phyloP scores from a whole-genome alignment of 2,113 vertebrate species.

The Engystomops pustulosus region DNA sequence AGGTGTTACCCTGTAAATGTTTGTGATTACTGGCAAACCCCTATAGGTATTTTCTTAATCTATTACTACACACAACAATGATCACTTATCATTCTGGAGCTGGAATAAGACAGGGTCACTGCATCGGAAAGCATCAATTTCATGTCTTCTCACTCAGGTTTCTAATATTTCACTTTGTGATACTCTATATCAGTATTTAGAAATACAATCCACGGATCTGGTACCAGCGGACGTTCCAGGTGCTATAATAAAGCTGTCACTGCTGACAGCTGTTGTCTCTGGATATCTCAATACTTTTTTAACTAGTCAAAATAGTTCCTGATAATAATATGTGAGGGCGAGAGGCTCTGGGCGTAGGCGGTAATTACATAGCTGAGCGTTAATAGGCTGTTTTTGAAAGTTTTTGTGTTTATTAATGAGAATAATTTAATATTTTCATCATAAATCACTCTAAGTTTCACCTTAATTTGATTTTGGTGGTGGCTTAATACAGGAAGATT shows the following conservation, averaged over 20 bases:
- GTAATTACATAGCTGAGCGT: background rate
- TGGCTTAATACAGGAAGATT: no score
- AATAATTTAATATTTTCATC: no score
- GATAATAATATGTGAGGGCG: background rate
- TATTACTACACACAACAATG: no score
- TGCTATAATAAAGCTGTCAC: constrained; percentile 2
- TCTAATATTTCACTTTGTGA: background rate
- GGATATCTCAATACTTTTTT: constrained; percentile 3
- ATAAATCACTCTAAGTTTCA: no score
- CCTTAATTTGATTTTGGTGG: no score
- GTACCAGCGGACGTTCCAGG: background rate
- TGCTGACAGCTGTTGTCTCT: background rate
- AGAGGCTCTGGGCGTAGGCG: background rate
- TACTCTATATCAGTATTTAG: background rate
- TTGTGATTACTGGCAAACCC: no score
- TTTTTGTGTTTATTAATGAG: no score
- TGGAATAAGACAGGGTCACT: background rate
- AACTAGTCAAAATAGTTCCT: constrained; percentile 6
- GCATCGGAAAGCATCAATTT: background rate
- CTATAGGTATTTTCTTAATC: no score
- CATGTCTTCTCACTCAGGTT: background rate
- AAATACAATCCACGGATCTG: background rate
- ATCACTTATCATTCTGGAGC: background rate
- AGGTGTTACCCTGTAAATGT: no score
- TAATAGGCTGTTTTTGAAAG: no score